A percentile compares a stretch with the other conserved stretches of the same genome.
phyloP scores from a whole-genome alignment of 2,113 vertebrate species.

The Paraplagusia blochii region DNA sequence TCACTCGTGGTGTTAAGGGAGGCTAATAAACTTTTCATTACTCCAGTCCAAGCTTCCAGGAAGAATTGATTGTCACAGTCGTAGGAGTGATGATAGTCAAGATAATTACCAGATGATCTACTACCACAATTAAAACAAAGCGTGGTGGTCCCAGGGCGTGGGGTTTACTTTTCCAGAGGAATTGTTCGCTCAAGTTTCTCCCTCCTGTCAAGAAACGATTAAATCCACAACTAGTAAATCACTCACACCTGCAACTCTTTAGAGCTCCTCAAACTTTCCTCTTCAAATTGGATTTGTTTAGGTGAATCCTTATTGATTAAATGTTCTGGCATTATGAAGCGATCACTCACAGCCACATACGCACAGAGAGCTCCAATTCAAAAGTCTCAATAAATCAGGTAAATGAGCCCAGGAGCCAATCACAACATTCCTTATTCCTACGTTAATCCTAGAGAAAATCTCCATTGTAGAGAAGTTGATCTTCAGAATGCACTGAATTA shows the following conservation, averaged over 20 bases:
- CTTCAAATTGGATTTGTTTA: constrained; percentile 8
- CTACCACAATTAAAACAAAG: constrained; percentile 60
- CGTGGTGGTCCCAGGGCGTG: constrained; percentile 38
- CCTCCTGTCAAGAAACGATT: constrained; percentile 29
- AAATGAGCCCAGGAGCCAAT: constrained; percentile 7
- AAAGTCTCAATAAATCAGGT: constrained; percentile 26
- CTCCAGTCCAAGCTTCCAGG: constrained; percentile 40
- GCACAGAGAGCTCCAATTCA: constrained; percentile 17
- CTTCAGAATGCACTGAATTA: too few species aligned
- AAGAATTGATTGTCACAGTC: constrained; percentile 62
- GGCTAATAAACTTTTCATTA: constrained; percentile 66
- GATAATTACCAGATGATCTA: constrained; percentile 64
- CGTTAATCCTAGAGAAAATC: too few species aligned
- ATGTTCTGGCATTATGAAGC: constrained; percentile 31
- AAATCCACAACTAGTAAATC: constrained; percentile 18
- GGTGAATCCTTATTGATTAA: constrained; percentile 28
- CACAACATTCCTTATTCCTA: background rate
- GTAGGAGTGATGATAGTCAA: constrained; percentile 54
- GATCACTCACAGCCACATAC: constrained; percentile 21
- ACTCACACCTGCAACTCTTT: constrained; percentile 5
- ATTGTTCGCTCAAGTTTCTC: constrained; percentile 49
- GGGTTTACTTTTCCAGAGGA: constrained; percentile 37
- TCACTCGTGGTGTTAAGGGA: constrained; percentile 36
- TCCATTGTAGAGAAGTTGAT: too few species aligned
- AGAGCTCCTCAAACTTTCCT: constrained; percentile 17